Percentiles rank a stretch among this genome's conserved stretches.
These are phyloP conservation scores for Hyphantria cunea DNA, from an alignment of 1,140 invertebrate species.

Conservation along the genomic window DNA sequence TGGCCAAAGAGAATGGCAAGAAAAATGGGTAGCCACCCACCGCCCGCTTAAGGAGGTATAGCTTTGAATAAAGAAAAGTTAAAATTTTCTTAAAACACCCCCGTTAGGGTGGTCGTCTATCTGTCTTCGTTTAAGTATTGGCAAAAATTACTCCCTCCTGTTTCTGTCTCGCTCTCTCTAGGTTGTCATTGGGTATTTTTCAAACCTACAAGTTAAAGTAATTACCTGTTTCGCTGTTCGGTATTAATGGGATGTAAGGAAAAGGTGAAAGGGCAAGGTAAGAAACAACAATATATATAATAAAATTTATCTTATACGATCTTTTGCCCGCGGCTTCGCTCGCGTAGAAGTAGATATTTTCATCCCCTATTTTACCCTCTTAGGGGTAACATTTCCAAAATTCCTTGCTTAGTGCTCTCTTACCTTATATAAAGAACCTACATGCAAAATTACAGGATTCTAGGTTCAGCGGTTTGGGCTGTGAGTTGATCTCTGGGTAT, in stretches of 20 bases:
- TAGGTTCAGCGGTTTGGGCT: too few species aligned
- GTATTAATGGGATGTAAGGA: not conserved
- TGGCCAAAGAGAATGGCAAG: slow-evolving; percentile 72
- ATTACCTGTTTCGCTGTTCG: slow-evolving; percentile 7
- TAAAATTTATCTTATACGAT: too few species aligned
- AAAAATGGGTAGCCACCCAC: slow-evolving; percentile 56
- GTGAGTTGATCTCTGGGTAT: too few species aligned
- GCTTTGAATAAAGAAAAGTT: slow-evolving; percentile 77
- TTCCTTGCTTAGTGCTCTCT: too few species aligned
- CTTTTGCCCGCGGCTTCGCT: too few species aligned
- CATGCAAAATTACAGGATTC: too few species aligned
- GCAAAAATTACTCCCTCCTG: slow-evolving; percentile 67
- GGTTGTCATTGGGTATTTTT: slow-evolving; percentile 57
- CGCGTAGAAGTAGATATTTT: too few species aligned
- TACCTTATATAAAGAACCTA: too few species aligned
- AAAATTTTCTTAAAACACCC: slow-evolving; percentile 75
- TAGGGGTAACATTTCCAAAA: too few species aligned
- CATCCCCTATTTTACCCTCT: too few species aligned
- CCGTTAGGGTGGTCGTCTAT: slow-evolving; percentile 52
- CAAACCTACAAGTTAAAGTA: slow-evolving; percentile 7
- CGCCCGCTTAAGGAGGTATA: slow-evolving; percentile 25
- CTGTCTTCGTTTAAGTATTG: slow-evolving; percentile 78
- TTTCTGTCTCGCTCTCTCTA: slow-evolving; percentile 48
- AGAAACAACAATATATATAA: too few species aligned
- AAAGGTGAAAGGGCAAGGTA: not conserved